Conservation (phyloP, 2,888 invertebrate species). For the Coelopa pilipes region DNA sequence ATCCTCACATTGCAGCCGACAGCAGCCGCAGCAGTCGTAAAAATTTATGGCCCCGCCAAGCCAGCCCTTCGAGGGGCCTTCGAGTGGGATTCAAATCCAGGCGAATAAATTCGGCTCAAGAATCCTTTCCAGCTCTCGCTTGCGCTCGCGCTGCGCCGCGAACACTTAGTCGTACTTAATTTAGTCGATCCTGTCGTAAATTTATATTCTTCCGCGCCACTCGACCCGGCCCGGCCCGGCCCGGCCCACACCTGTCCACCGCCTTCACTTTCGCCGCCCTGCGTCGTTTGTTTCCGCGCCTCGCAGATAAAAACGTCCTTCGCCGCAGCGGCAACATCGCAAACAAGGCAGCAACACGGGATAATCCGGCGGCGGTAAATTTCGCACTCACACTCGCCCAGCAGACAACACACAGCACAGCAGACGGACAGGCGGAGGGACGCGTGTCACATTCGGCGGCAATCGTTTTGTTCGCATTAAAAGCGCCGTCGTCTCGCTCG, state of each 20-base stretch:
- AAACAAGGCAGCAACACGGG: constrained; percentile 37
- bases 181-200: constrained; percentile 40
- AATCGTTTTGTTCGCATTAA: constrained; percentile 33
- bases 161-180: constrained; percentile 42
- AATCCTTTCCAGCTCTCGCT: constrained; percentile 30
- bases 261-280: not conserved
- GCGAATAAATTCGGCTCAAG: constrained; percentile 33
- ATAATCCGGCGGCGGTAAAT: constrained; percentile 59
- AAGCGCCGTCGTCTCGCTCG: constrained; percentile 27
- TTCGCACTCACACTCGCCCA: constrained; percentile 43
- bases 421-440: not conserved
- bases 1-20: constrained; percentile 24
- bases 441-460: constrained; percentile 25
- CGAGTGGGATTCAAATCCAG: constrained; percentile 24
- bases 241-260: constrained; percentile 6
- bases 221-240: too few relatives aligned
- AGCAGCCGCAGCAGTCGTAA: constrained; percentile 40
- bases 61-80: not conserved
- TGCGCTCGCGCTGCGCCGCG: too few relatives aligned
- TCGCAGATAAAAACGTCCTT: constrained; percentile 25
- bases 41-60: constrained; percentile 39
- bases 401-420: constrained; percentile 31
- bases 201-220: constrained; percentile 28
- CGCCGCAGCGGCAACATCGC: constrained; percentile 28
- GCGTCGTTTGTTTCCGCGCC: not conserved